Evolutionary conservation across 2,113 vertebrate genomes (phyloP).

Genomic region (Acrocephalus kingi): DNA sequence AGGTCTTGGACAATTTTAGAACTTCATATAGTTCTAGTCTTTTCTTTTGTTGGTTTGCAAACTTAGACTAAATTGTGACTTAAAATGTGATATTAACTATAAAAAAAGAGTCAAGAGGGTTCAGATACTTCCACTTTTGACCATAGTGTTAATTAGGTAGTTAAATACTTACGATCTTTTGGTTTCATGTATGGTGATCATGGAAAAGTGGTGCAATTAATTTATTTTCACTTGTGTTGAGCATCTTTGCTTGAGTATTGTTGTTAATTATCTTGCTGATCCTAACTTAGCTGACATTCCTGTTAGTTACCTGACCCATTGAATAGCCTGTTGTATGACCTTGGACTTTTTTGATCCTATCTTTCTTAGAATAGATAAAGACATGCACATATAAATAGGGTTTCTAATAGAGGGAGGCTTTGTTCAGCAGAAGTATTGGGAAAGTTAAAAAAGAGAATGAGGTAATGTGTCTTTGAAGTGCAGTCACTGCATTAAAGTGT

Average conservation of each 20-base stretch:
- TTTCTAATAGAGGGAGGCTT: neutral
- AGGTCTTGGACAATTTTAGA: neutral
- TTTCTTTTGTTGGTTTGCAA: neutral
- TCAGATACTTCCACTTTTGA: neutral
- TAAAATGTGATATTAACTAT: neutral
- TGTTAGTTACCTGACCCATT: neutral
- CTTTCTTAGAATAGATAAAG: neutral
- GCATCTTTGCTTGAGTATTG: neutral
- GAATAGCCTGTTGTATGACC: neutral
- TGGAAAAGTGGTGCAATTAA: neutral
- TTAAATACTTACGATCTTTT: neutral
- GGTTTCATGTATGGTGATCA: neutral
- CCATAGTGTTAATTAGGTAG: neutral
- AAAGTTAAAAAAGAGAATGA: neutral
- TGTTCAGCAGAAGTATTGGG: neutral
- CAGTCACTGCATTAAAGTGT: neutral
- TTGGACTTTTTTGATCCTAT: neutral
- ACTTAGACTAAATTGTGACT: neutral
- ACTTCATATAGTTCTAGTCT: neutral
- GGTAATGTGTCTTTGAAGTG: neutral
- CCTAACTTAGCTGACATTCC: neutral
- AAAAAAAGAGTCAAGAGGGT: neutral
- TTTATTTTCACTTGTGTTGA: neutral
- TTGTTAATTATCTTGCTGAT: neutral
- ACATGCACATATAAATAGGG: neutral